Evolutionary conservation across 2,888 invertebrate genomes (phyloP), one percentile per base, ranked within the genome.

Genomic region (Eurytoma californica): DNA sequence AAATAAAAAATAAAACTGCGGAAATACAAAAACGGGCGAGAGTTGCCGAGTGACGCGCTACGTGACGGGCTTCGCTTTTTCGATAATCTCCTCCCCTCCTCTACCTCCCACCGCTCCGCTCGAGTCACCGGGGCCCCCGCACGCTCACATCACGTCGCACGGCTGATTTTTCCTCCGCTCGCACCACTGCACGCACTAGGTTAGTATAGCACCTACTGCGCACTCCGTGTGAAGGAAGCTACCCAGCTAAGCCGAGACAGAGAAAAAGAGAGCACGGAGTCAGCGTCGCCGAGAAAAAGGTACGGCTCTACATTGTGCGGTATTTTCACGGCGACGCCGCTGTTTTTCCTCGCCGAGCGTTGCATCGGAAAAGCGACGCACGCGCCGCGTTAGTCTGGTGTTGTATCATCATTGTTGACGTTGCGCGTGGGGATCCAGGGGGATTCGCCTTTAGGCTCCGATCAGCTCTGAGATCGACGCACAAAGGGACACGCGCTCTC

Each of bases 361-460:
- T 39, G 39, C 39, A 39, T 39, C 39, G 39, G 39, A 39, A 18
- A 57, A 57, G 14, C 30, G 57, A 39, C 39, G 55, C 66, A 69
- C 39, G 39, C 57, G 69, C 39, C 69, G n/a, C 61, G 39, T 39
- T n/a, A 28, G 51, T n/a, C n/a, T n/a, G n/a, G n/a, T n/a, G 51
- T 61, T 72, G 18, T 39, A 39, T 39, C 57, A 13, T 24, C 61
- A 61, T 72, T 72, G 51, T 72, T 72, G 28, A 18, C 49, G 24
- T 60, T 72, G 20, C n/a, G 47, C 20, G 51, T 16, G 28, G 61
- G 9, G 57, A 49, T 61, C 3, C 51, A 51, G 39, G 39, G 39
- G 39, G 39, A 39, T 39, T 39, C 7, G 7, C 39, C 9, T 9
- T 39, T 7, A 39, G 39, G 39, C 39, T 39, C 9, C 9, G 39